phyloP scores from a whole-genome alignment of 2,888 invertebrate genomes.

The Eustalomyia histrio region DNA sequence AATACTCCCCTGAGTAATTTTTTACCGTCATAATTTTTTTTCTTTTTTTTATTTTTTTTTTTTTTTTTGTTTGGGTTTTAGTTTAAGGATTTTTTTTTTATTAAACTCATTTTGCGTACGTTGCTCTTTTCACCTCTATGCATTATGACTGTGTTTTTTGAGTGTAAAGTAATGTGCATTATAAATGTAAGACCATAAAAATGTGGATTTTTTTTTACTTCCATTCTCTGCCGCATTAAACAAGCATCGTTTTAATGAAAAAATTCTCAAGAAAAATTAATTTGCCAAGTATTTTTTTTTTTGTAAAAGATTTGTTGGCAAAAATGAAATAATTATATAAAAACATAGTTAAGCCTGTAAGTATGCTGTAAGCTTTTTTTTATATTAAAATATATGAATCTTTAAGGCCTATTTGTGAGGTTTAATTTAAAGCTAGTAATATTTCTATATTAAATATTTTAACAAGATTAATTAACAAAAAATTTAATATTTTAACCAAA shows the following conservation, averaged over 20 bases:
- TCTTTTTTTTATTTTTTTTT: not conserved
- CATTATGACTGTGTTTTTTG: conserved; percentile 29
- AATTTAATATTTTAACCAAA: too few relatives aligned
- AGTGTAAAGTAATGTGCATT: conserved; percentile 37
- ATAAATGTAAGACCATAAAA: conserved; percentile 33
- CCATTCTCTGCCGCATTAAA: conserved; percentile 23
- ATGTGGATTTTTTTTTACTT: not conserved
- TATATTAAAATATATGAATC: too few relatives aligned
- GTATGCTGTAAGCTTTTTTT: not conserved
- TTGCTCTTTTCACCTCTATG: conserved; percentile 54
- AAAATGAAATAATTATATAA: not conserved
- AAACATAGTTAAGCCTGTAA: not conserved
- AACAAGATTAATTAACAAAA: too few relatives aligned
- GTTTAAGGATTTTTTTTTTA: conserved; percentile 9
- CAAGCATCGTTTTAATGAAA: conserved; percentile 22
- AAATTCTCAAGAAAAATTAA: conserved; percentile 27
- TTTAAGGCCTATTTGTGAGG: too few relatives aligned
- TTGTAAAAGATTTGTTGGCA: not conserved
- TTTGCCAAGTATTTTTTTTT: conserved; percentile 20
- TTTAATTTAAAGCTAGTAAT: too few relatives aligned
- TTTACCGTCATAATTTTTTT: conserved; percentile 59
- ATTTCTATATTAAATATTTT: too few relatives aligned
- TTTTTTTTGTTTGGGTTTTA: conserved; percentile 24
- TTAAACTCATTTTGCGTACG: conserved; percentile 60
- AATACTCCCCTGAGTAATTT: conserved; percentile 63